These are phyloP conservation scores for Pseudocheirus occidentalis DNA, from an alignment of 2,797 vertebrate genomes.

Conservation along the genomic window DNA sequence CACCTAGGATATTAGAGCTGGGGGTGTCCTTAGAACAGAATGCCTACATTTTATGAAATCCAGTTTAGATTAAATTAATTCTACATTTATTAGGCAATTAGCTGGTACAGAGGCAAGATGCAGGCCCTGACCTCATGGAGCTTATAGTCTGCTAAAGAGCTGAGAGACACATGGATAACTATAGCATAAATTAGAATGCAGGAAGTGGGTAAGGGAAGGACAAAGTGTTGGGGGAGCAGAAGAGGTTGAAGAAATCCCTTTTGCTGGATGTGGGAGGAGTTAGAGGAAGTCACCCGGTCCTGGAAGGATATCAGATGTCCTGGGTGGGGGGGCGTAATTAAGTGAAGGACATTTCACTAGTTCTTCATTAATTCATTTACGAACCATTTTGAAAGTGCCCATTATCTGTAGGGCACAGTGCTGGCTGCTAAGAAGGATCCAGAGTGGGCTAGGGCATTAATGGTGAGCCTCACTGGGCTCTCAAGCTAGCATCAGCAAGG, in stretches of 20 bases:
- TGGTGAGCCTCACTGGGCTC: not conserved
- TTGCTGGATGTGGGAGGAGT: not conserved
- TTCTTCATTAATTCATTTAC: not conserved
- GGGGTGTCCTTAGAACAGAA: not conserved
- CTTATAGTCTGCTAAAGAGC: not conserved
- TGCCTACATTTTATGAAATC: not conserved
- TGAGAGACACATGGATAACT: not conserved
- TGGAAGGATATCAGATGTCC: not conserved
- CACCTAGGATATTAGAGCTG: not conserved
- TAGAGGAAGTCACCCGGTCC: not conserved
- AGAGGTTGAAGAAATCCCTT: not conserved
- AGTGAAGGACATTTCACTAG: not conserved
- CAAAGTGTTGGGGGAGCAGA: not conserved
- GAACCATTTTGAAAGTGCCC: not conserved
- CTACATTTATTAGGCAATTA: not conserved
- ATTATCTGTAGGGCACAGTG: not conserved
- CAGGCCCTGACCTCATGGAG: not conserved
- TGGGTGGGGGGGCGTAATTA: accelerated
- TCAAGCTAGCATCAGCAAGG: not conserved
- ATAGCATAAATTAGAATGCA: not conserved
- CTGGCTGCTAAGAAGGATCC: not conserved
- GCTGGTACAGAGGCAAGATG: not conserved
- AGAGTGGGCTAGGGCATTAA: not conserved
- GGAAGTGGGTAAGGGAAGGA: not conserved
- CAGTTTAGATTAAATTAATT: not conserved